A percentile compares a stretch with the other conserved stretches of the same genome.
phyloP scores from a whole-genome alignment of 2,888 invertebrate genomes.

The Exocentrus adspersus region DNA sequence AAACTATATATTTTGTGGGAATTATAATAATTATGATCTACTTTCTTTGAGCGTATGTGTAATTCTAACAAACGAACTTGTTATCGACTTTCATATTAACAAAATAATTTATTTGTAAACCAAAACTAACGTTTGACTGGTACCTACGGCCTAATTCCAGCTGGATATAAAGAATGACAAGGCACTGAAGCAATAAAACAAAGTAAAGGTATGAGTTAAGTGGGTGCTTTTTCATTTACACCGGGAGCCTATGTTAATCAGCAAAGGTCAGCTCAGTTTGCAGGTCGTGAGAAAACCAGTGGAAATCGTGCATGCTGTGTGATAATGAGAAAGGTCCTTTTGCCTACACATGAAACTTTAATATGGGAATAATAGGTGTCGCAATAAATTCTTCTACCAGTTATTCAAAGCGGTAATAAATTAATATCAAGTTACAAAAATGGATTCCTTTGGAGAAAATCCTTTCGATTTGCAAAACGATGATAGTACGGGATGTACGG shows the following conservation, averaged over 20 bases:
- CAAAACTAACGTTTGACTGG: no score
- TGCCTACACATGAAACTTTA: conserved; percentile 33
- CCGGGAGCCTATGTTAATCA: conserved; percentile 49
- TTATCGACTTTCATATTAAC: no score
- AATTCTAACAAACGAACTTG: no score
- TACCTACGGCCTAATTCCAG: conserved; percentile 8
- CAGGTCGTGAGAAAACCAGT: conserved; percentile 47
- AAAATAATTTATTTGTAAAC: no score
- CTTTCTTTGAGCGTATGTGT: no score
- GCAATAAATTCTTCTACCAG: conserved; percentile 8
- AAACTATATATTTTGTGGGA: no score
- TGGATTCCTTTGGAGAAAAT: background rate
- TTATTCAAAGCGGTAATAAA: conserved; percentile 6
- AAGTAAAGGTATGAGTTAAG: conserved; percentile 22
- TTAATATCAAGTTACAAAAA: conserved; percentile 10
- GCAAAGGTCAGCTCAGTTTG: conserved; percentile 43
- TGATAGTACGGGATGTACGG: no score
- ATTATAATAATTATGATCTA: no score
- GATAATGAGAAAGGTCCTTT: conserved; percentile 38
- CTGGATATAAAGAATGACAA: conserved; percentile 12
- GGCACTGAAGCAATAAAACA: conserved; percentile 25
- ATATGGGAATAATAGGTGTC: conserved; percentile 29
- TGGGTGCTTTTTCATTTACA: conserved; percentile 37
- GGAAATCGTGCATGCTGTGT: conserved; percentile 32
- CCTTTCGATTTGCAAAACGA: background rate